phyloP scores from a whole-genome alignment of 2,797 vertebrate genomes.

The Pogoniulus pusillus region DNA sequence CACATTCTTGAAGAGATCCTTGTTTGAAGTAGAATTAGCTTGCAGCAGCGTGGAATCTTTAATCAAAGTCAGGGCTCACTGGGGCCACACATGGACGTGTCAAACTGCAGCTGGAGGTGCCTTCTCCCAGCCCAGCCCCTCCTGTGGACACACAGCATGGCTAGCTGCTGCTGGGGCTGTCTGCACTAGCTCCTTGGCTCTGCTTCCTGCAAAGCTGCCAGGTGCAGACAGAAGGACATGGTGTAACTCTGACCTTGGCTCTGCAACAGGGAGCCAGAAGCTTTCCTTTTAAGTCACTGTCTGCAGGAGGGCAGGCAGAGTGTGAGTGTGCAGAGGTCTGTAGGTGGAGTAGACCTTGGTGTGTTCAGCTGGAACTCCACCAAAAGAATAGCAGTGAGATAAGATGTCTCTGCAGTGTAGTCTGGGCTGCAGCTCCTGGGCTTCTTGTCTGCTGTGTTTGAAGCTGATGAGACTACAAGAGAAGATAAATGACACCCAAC shows the following conservation, averaged over 20 bases:
- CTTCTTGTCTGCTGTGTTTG: fast-evolving
- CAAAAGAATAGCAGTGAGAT: background rate
- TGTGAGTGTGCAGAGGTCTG: background rate
- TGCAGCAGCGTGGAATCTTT: background rate
- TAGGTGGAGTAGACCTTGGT: background rate
- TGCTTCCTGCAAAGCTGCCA: slow-evolving; percentile 1
- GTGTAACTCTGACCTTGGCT: background rate
- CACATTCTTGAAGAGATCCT: background rate
- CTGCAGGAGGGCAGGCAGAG: background rate
- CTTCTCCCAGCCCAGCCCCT: background rate
- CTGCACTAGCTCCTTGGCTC: background rate
- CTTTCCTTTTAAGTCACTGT: slow-evolving; percentile 10
- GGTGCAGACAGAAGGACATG: background rate
- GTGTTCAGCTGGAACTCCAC: background rate
- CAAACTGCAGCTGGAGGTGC: background rate
- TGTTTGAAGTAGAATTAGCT: background rate
- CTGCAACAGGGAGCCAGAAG: background rate
- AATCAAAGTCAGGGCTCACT: background rate
- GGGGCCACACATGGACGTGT: background rate
- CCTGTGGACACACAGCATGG: background rate
- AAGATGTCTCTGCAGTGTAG: background rate
- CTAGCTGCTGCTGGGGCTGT: background rate
- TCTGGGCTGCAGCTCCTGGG: background rate
- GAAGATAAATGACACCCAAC: background rate
- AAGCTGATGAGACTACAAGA: background rate